Evolutionary conservation across 2,797 vertebrate genomes (phyloP).

Genomic region (Zalophus californianus): DNA sequence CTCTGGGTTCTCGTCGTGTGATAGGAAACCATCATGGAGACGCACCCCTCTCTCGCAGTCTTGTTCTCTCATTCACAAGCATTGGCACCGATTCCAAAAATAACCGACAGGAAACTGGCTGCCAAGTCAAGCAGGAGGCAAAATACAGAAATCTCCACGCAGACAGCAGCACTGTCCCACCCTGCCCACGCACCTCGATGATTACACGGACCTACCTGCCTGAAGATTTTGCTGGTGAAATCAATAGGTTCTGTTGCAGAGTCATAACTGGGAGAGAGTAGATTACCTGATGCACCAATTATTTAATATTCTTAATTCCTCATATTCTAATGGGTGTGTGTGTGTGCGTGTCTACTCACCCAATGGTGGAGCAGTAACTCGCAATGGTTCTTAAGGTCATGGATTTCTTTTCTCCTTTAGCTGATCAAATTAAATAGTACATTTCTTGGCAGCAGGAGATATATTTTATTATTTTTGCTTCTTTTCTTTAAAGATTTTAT

Average conservation of each 20-base stretch:
- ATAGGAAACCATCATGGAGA: fast-evolving
- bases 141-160: neutral
- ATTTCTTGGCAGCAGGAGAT: neutral
- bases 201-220: fast-evolving
- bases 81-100: neutral
- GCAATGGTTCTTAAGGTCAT: no score
- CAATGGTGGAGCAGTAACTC: neutral
- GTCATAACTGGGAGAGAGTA: no score
- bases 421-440: neutral
- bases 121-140: neutral
- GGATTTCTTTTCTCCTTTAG: neutral
- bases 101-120: neutral
- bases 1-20: neutral
- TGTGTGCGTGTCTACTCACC: neutral
- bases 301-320: neutral
- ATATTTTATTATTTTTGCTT: neutral
- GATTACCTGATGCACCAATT: no score
- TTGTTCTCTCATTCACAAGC: neutral
- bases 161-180: fast-evolving
- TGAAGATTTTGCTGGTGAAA: neutral
- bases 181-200: fast-evolving
- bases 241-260: no score
- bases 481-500: neutral
- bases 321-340: neutral
- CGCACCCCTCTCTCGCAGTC: no score